phyloP scores from a whole-genome alignment of 2,113 vertebrate genomes.

The Mixornis gularis region DNA sequence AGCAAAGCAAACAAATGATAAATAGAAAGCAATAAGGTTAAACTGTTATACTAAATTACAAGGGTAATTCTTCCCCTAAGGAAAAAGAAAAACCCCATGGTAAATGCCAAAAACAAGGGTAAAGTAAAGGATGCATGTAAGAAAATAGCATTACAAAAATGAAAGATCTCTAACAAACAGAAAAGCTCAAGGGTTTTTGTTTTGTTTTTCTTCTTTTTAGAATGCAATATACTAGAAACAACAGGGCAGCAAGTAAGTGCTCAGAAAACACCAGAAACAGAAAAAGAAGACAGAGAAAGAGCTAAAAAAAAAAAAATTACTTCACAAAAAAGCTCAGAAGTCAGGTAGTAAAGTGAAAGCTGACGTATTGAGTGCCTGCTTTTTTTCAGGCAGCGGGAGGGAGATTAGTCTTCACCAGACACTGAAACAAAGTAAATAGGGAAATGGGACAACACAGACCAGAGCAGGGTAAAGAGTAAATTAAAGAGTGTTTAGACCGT shows the following conservation, averaged over 20 bases:
- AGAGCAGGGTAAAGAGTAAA: slow-evolving; percentile 4
- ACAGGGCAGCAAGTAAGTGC: background rate
- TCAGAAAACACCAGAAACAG: background rate
- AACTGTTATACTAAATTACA: background rate
- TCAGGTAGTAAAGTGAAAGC: background rate
- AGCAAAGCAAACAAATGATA: background rate
- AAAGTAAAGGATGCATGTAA: background rate
- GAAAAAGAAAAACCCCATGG: background rate
- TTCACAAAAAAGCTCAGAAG: background rate
- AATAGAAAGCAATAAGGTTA: background rate
- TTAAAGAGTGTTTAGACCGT: background rate
- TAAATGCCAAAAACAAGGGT: background rate
- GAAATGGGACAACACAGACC: slow-evolving; percentile 6
- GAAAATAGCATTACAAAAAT: background rate
- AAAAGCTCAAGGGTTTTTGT: background rate
- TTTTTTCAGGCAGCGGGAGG: slow-evolving; percentile 24
- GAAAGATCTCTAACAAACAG: background rate
- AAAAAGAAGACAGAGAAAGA: background rate
- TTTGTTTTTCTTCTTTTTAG: background rate
- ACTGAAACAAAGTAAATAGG: slow-evolving; percentile 17
- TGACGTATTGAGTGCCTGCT: background rate
- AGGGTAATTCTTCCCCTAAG: background rate
- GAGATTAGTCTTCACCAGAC: slow-evolving; percentile 24
- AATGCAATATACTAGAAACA: background rate
- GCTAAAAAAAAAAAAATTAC: background rate